phyloP scores from a whole-genome alignment of 2,113 vertebrate species.

The Eulemur macaco region DNA sequence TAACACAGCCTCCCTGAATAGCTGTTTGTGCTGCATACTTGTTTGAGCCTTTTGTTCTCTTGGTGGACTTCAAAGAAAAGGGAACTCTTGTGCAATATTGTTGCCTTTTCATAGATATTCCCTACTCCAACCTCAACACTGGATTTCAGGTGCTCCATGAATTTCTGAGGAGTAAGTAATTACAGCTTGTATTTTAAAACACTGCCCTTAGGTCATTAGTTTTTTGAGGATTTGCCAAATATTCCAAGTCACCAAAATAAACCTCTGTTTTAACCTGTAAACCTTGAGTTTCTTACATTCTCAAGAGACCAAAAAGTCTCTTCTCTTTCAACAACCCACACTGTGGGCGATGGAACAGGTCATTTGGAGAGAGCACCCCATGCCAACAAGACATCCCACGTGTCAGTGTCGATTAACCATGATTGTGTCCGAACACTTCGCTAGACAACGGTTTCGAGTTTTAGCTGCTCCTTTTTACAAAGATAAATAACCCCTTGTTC shows the following conservation, averaged over 20 bases:
- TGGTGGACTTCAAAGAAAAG: not conserved
- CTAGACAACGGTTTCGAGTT: not conserved
- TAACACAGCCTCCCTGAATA: not conserved
- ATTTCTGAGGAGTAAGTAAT: not conserved
- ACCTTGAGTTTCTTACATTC: not conserved
- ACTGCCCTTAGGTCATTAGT: not conserved
- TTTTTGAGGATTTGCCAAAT: not conserved
- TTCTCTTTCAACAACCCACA: not conserved
- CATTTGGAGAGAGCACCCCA: not conserved
- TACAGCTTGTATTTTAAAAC: not conserved
- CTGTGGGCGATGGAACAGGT: not conserved
- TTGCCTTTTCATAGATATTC: fast-evolving
- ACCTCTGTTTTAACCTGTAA: not conserved
- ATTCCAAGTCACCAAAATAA: constrained; percentile 19
- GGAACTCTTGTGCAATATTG: not conserved
- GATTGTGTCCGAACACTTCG: not conserved
- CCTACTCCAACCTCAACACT: not conserved
- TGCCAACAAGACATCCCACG: fast-evolving
- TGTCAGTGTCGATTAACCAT: not conserved
- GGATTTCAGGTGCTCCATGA: not conserved
- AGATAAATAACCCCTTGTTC: not conserved
- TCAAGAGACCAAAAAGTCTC: not conserved
- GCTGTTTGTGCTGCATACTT: not conserved
- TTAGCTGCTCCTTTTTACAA: not conserved
- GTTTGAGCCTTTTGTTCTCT: not conserved